Conservation (phyloP, 2,888 invertebrate species). For the Platerodrilus igneus region DNA sequence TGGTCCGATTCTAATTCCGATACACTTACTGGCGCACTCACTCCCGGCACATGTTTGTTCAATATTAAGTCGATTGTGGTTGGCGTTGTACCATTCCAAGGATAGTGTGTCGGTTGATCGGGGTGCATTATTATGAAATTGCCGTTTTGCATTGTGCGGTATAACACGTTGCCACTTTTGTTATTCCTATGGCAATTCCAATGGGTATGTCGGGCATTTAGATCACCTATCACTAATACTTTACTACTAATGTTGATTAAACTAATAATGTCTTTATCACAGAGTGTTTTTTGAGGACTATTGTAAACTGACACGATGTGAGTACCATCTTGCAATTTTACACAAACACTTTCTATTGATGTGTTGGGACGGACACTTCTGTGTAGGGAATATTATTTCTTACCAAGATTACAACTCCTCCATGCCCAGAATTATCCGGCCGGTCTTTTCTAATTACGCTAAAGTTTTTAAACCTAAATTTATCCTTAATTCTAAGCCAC, state of each 20-base stretch:
- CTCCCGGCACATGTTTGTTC: too few species aligned
- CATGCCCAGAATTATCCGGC: not conserved
- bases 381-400: not conserved
- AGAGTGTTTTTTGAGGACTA: not conserved
- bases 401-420: not conserved
- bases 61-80: constrained; percentile 16
- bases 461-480: not conserved
- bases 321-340: not conserved
- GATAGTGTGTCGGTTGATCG: constrained; percentile 11
- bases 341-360: not conserved
- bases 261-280: not conserved
- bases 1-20: too few species aligned
- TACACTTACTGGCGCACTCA: too few species aligned
- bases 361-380: not conserved
- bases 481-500: not conserved
- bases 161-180: constrained; percentile 16
- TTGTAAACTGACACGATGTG: not conserved
- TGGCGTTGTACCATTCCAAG: constrained; percentile 9
- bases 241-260: not conserved
- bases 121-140: constrained; percentile 5
- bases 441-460: not conserved
- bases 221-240: constrained; percentile 5
- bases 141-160: constrained; percentile 11
- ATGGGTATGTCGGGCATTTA: constrained; percentile 1
- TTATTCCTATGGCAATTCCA: constrained; percentile 10